These are phyloP conservation scores for Dryas iulia DNA, from an alignment of 1,140 invertebrate genomes.

Conservation along the genomic window DNA sequence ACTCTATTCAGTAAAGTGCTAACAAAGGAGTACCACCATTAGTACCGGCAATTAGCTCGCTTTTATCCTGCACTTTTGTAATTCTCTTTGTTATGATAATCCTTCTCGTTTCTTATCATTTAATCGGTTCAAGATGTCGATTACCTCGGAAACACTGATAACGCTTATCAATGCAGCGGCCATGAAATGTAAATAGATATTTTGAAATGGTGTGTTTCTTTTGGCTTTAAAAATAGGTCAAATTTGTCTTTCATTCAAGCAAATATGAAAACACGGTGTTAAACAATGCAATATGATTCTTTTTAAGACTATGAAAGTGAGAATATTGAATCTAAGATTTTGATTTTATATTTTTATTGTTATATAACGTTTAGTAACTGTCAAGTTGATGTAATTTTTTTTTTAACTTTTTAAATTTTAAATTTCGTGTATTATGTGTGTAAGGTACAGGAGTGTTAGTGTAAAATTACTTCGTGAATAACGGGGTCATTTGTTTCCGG, in stretches of 20 bases:
- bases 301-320: no score
- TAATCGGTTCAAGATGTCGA: conserved; percentile 9
- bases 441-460: no score
- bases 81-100: neutral
- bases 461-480: no score
- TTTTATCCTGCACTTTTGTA: neutral
- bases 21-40: neutral
- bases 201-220: neutral
- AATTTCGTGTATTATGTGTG: no score
- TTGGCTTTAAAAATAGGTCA: neutral
- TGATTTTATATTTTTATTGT: no score
- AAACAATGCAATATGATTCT: no score
- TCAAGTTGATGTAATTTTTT: no score
- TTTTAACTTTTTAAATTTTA: no score
- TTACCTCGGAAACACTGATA: conserved; percentile 7
- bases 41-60: neutral
- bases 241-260: neutral
- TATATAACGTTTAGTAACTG: no score
- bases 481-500: no score
- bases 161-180: conserved; percentile 8
- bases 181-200: neutral
- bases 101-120: neutral
- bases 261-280: no score
- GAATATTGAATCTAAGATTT: no score
- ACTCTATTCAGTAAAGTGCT: neutral